Base-by-base conservation (phyloP, 1,140 invertebrate genomes). In the Kradibia gibbosae region DNA sequence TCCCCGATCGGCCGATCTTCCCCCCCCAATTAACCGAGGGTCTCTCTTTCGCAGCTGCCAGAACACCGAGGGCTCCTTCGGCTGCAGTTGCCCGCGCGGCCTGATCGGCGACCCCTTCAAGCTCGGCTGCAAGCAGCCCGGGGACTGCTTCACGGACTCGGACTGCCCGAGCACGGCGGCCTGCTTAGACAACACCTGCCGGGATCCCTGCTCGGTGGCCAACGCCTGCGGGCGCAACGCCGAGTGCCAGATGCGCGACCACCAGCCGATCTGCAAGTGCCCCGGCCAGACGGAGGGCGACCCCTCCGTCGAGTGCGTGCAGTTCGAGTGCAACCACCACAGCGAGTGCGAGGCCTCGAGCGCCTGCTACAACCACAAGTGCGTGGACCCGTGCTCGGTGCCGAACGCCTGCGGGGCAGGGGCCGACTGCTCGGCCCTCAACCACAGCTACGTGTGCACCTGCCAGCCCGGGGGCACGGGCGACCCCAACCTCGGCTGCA, bases 391-490 rank as follows among this genome's bases (percentile, higher is more conserved):
- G 0, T 98, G 96, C 86, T 93, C 93, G 1, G 91, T 97, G 34
- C 92, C 94, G 2, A 96, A 96, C 84, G 95, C 95, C 7, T 98
- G 97, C 86, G 97, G 97, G 1, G 93, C 94, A 81, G 95, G 95
- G 85, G 95, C 96, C 1, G 93, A 93, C 70, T 97, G 96, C 86
- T 90, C 90, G 20, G 92, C 95, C 0, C 91, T 92, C 74, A 95
- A 95, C 87, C 95, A 96, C 84, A 93, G 94, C n/a, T 95, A 94
- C 3, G 91, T 95, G 20, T 98, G 97, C 86, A 93, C 93, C 10
- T 98, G 97, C 88, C 91, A 94, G 86, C 92, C 95, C 25, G 97
- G 96, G 28, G 95, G 94, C 79, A 97, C 96, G 15, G 97, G 97
- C 70, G 96, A 98, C 91, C 95, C 97, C 25, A 94, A 95, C 78